Evolutionary conservation across 2,888 invertebrate genomes (phyloP).

Genomic region (Cerastis rubricosa): DNA sequence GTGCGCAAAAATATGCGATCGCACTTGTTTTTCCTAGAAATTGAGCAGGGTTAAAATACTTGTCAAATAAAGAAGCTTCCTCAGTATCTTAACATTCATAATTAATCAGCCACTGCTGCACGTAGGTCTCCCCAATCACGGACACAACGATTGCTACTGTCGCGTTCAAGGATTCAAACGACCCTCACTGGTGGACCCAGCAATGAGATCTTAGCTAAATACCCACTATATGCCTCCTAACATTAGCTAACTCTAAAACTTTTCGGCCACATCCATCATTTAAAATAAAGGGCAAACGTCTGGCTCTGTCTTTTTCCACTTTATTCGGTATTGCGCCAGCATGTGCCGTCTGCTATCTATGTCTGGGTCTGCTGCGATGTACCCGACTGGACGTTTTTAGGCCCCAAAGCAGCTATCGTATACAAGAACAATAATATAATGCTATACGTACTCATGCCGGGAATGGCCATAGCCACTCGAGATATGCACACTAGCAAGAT

Average conservation of each 20-base stretch:
- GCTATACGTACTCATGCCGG: slow-evolving; percentile 96
- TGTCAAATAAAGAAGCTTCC: neutral
- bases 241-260: too few relatives aligned
- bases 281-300: neutral
- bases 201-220: neutral
- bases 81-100: neutral
- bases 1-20: neutral
- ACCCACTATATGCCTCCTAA: too few relatives aligned
- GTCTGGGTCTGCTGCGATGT: neutral
- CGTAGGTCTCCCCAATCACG: neutral
- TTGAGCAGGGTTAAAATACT: neutral
- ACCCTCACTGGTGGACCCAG: neutral
- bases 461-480: slow-evolving; percentile 97
- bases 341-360: neutral
- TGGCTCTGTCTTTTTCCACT: neutral
- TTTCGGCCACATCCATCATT: neutral
- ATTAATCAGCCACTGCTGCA: neutral
- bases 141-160: neutral
- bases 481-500: slow-evolving; percentile 97
- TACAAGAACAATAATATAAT: neutral
- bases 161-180: neutral
- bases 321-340: neutral
- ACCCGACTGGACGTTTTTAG: neutral
- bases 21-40: neutral
- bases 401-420: neutral